Conservation (phyloP, 2,888 invertebrate species). For the Leptinotarsa haldemani region DNA sequence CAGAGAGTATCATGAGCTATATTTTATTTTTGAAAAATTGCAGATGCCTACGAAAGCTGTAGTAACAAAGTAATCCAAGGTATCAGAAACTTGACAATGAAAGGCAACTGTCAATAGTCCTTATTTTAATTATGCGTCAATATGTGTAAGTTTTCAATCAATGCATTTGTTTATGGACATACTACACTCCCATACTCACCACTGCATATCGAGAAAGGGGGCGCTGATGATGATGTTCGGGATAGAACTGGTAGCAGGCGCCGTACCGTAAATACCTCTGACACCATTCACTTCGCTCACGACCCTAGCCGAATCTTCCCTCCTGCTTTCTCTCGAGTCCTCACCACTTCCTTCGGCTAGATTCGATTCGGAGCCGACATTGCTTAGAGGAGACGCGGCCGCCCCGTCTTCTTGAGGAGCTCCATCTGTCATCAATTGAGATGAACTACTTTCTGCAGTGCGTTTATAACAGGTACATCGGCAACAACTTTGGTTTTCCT, state of each 20-base stretch:
- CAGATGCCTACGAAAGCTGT: too few species aligned
- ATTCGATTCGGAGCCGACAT: constrained; percentile 10
- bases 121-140: too few species aligned
- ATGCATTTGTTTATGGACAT: background rate
- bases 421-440: constrained; percentile 35
- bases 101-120: too few species aligned
- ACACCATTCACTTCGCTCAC: constrained; percentile 50
- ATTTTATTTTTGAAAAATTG: too few species aligned
- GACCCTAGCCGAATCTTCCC: constrained; percentile 39
- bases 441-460: constrained; percentile 55
- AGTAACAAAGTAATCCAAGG: too few species aligned
- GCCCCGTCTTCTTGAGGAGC: constrained; percentile 26
- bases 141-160: too few species aligned
- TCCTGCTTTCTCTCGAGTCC: constrained; percentile 28
- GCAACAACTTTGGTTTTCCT: constrained; percentile 58
- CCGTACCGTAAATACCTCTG: constrained; percentile 54
- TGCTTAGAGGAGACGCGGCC: constrained; percentile 12
- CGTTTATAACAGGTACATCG: constrained; percentile 62
- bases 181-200: constrained; percentile 51
- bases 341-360: constrained; percentile 15
- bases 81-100: too few species aligned
- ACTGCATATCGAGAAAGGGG: constrained; percentile 58
- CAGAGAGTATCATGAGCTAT: too few species aligned
- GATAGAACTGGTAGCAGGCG: constrained; percentile 50
- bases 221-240: constrained; percentile 57